Evolutionary conservation across 2,888 invertebrate genomes (phyloP).

Genomic region (Synergus itoensis): DNA sequence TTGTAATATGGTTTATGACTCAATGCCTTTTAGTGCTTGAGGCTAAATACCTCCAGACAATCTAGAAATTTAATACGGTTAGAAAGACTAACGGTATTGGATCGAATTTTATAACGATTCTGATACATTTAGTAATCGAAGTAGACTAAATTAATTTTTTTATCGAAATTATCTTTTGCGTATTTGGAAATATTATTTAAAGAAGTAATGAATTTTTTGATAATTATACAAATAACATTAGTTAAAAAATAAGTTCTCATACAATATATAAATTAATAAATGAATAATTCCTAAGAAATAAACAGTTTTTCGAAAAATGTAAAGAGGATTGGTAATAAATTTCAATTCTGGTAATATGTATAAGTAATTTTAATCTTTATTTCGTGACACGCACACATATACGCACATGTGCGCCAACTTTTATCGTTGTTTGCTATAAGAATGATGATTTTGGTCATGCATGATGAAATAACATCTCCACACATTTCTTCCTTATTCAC

Average conservation of each 20-base stretch:
- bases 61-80: no score
- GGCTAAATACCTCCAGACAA: neutral
- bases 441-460: slow-evolving; percentile 42
- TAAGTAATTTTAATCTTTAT: slow-evolving; percentile 40
- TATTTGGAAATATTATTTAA: no score
- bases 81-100: no score
- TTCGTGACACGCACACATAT: slow-evolving; percentile 38
- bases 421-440: slow-evolving; percentile 40
- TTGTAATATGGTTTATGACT: neutral
- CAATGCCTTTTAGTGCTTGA: neutral
- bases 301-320: neutral
- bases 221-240: neutral
- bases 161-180: no score
- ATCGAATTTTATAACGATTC: no score
- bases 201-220: neutral
- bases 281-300: neutral
- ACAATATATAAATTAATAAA: no score
- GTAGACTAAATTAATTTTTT: no score
- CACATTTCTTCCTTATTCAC: slow-evolving; percentile 3
- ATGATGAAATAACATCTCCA: slow-evolving; percentile 34
- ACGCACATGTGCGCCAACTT: slow-evolving; percentile 38
- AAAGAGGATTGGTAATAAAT: neutral
- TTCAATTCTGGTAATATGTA: slow-evolving; percentile 19
- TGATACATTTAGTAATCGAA: no score
- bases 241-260: no score